These are phyloP conservation scores for Hydropsyche tenuis DNA, from an alignment of 1,140 invertebrate species.

Conservation along the genomic window DNA sequence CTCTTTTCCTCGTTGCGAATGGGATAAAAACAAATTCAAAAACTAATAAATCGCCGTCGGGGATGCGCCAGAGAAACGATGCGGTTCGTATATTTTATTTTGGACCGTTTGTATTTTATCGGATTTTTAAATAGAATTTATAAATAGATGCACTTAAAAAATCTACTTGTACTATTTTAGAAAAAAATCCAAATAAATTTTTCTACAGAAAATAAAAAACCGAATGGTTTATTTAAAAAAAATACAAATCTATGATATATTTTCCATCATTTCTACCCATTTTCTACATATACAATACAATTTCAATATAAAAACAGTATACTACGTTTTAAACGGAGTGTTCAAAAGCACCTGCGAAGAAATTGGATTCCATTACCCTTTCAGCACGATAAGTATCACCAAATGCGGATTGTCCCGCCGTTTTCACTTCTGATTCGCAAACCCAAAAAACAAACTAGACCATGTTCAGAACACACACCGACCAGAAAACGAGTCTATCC, in stretches of 20 bases:
- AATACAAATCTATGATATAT: too few relatives aligned
- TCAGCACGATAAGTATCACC: slow-evolving; percentile 41
- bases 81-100: not conserved
- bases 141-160: too few relatives aligned
- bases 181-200: too few relatives aligned
- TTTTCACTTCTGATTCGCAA: not conserved
- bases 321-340: not conserved
- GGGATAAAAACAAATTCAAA: slow-evolving; percentile 46
- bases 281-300: too few relatives aligned
- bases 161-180: too few relatives aligned
- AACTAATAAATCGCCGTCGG: slow-evolving; percentile 35
- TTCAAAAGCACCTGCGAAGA: slow-evolving; percentile 19
- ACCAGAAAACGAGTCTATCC: slow-evolving; percentile 11
- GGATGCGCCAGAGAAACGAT: not conserved
- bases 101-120: too few relatives aligned
- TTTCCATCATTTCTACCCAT: too few relatives aligned
- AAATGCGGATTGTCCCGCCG: slow-evolving; percentile 34
- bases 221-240: too few relatives aligned
- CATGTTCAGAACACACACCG: not conserved
- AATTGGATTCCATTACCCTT: slow-evolving; percentile 47
- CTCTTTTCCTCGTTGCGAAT: slow-evolving; percentile 10
- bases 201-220: too few relatives aligned
- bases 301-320: not conserved
- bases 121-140: too few relatives aligned
- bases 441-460: not conserved